Evolutionary conservation across 2,113 vertebrate genomes (phyloP), one percentile per base, ranked within the genome.

Genomic region (Chrysochloris asiatica): DNA sequence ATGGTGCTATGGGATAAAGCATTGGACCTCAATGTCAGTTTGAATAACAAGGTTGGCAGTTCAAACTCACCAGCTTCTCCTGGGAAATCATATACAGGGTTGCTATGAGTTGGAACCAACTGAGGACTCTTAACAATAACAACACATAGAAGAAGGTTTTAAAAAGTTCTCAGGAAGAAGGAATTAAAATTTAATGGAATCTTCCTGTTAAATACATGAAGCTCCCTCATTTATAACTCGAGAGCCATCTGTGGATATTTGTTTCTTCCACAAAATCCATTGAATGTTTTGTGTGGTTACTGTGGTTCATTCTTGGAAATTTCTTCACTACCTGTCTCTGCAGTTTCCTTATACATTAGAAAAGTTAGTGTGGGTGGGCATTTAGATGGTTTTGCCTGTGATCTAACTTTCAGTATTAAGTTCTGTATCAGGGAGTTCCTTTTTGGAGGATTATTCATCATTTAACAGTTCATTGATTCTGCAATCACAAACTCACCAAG

Each of bases 401-500:
- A 78, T 93, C 72, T 90, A 83, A 95, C 86, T 95, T 92, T 86
- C 61, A 86, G 86, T 83, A 86, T 43, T 56, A 78, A 94, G 90
- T 94, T 96, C 92, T 95, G 94, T 84, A 92, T 94, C 92, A 96
- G 28, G 59, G 69, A 91, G 45, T 38, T 90, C 38, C 67, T 91
- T 86, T 95, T 89, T 48, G 26, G 94, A 92, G 94, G 73, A 92
- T 91, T 95, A 77, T 84, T 89, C 0, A 1, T 87, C 93, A 94
- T 95, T 96, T 95, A 93, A 94, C 83, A 95, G 88, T 81, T 73
- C 93, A 94, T 95, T 96, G 89, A 86, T 89, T 33, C 86, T 93
- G 48, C 86, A 93, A 92, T 94, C 95, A 95, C 92, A 95, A 77
- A 71, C 28, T 90, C 69, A 78, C 83, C 90, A 93, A 78, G 86